Conservation (phyloP, 1,140 invertebrate genomes). For the Philotrypesis tridentata region DNA sequence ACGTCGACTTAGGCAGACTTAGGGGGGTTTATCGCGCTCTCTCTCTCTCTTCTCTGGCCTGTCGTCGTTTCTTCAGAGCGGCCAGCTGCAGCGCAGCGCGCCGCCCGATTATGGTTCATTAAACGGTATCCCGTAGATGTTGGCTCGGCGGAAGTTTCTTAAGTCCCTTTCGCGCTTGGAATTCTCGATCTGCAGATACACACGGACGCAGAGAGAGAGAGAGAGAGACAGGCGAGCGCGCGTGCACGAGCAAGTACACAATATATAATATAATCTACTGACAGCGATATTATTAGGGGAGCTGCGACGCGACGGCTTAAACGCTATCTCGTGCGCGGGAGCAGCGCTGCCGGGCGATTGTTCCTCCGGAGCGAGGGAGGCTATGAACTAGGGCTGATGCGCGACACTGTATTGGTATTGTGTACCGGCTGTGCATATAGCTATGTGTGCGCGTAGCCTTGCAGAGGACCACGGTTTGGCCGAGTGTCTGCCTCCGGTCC, state of each 20-base stretch:
- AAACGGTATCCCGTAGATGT: background rate
- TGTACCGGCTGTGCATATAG: no score
- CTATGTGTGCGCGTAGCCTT: background rate
- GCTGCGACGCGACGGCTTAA: background rate
- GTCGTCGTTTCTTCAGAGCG: background rate
- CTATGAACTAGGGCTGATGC: background rate
- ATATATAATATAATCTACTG: background rate
- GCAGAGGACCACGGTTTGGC: background rate
- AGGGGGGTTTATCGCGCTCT: background rate
- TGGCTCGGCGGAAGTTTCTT: background rate
- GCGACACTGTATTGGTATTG: background rate
- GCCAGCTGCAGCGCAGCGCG: no score
- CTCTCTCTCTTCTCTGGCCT: background rate
- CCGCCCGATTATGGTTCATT: slow-evolving; percentile 7
- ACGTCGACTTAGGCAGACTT: slow-evolving; percentile 18
- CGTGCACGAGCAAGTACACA: background rate
- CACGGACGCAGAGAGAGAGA: no score
- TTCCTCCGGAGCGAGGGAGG: background rate
- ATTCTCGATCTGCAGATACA: background rate
- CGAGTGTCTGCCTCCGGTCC: background rate
- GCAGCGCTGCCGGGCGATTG: background rate
- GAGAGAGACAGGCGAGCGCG: no score
- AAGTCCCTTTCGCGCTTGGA: background rate
- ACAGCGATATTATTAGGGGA: background rate
- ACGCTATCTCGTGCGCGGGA: background rate